Evolutionary conservation across 2,113 vertebrate genomes (phyloP).

Genomic region (Callocephalon fimbriatum): DNA sequence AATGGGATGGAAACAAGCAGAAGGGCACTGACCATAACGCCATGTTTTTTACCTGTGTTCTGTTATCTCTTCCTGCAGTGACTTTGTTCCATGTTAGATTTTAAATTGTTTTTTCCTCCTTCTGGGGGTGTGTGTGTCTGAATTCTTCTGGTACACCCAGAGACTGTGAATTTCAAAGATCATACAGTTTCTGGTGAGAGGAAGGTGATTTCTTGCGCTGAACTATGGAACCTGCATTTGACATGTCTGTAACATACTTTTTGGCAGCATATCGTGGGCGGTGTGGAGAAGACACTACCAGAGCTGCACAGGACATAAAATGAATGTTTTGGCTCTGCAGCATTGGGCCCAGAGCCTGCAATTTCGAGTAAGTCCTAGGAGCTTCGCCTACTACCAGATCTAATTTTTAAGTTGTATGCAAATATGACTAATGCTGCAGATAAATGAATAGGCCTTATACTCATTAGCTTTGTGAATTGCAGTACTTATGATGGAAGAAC

Average conservation of each 20-base stretch:
- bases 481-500: background rate
- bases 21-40: background rate
- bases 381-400: background rate
- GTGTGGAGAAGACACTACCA: slow-evolving; percentile 78
- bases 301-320: background rate
- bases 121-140: background rate
- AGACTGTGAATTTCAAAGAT: background rate
- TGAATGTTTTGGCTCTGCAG: slow-evolving; percentile 74
- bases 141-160: background rate
- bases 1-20: background rate
- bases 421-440: background rate
- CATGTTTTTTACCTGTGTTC: background rate
- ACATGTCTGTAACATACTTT: background rate
- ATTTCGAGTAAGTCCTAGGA: slow-evolving; percentile 77
- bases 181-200: background rate
- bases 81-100: background rate
- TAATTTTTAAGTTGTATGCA: background rate
- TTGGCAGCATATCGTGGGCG: slow-evolving; percentile 80
- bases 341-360: slow-evolving; percentile 77
- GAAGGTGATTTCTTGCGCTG: background rate
- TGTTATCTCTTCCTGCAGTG: background rate
- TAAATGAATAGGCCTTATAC: background rate
- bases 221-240: background rate
- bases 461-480: background rate
- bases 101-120: too few species aligned